Base-by-base conservation (phyloP, 2,888 invertebrate species). In the Barypeithes pellucidus region DNA sequence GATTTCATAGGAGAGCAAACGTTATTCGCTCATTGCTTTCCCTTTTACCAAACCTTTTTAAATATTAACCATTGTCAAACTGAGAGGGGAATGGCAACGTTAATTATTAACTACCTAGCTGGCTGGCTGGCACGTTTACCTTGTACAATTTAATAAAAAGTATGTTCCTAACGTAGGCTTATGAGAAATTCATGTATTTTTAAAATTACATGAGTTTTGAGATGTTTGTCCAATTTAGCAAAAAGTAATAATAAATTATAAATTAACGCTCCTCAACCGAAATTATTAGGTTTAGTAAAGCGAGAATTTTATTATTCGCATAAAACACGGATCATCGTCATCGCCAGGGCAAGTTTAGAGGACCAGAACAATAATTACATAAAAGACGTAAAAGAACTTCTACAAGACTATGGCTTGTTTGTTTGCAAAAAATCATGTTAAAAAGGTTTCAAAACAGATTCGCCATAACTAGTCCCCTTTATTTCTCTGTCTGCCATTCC, bases 31-130 rank as follows among this genome's bases (percentile, higher is more conserved):
- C 52, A 52, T 52, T 52, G 52, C 52, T 52, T 52, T 45, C 45
- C 62, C 45, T 45, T 45, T 62, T 45, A 22, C 41, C 62, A 62
- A 62, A 45, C 62, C 41, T 62, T 62, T 20, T 62, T 62, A 62
- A 62, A 62, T 22, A 62, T 62, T 62, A 62, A 62, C 43, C 62
- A 43, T 52, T 52, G 52, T 52, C 52, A 52, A 52, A 52, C 29
- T 52, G 29, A 2, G 29, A 29, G 29, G 14, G 52, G 52, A 29
- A 52, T 29, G 14, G 52, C 3, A 14, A 24, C 29, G 14, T 52
- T 24, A 52, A 52, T 52, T 29, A 52, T 52, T 52, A 7, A 52
- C 52, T 14, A 24, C 14, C 52, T 52, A 8, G 7, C 52, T 52
- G 29, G 29, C n/a, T 29, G 52, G 29, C 29, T 24, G 29, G 14